phyloP scores from a whole-genome alignment of 2,888 invertebrate genomes.

The Volucella inanis region DNA sequence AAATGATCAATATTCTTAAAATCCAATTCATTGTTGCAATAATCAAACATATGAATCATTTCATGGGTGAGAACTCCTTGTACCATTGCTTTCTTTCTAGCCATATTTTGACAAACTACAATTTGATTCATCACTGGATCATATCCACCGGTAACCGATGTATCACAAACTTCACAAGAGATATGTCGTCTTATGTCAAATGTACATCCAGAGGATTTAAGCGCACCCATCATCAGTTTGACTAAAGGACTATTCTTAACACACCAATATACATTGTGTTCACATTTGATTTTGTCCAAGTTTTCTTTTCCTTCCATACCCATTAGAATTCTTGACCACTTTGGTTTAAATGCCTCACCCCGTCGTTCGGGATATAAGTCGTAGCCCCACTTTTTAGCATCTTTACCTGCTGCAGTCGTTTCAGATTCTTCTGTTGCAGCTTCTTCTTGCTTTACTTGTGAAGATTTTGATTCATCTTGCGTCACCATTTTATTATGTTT shows the following conservation, averaged over 20 bases:
- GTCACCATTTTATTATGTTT: slow-evolving; percentile 41
- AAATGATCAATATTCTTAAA: slow-evolving; percentile 95
- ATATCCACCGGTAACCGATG: slow-evolving; percentile 94
- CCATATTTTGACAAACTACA: slow-evolving; percentile 95
- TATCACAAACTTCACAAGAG: slow-evolving; percentile 95
- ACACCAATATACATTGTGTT: slow-evolving; percentile 90
- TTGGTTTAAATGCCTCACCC: slow-evolving; percentile 85
- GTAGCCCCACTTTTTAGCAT: slow-evolving; percentile 86
- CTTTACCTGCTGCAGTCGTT: slow-evolving; percentile 41
- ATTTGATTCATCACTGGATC: slow-evolving; percentile 84
- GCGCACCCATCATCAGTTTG: slow-evolving; percentile 92
- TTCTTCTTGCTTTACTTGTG: background rate
- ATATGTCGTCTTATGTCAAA: slow-evolving; percentile 94
- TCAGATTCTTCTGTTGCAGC: slow-evolving; percentile 24
- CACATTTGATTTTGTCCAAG: slow-evolving; percentile 90
- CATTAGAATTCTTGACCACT: slow-evolving; percentile 85
- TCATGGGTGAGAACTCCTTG: slow-evolving; percentile 95
- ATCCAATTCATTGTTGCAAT: slow-evolving; percentile 93
- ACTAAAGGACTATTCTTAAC: slow-evolving; percentile 91
- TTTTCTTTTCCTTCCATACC: slow-evolving; percentile 88
- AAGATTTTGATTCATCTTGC: slow-evolving; percentile 25
- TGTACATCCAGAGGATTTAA: slow-evolving; percentile 86
- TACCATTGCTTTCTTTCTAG: slow-evolving; percentile 87
- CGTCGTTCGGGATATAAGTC: slow-evolving; percentile 93
- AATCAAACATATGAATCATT: slow-evolving; percentile 98